These are phyloP conservation scores for Oncopodura yosiiana DNA, from an alignment of 1,140 invertebrate species.

Conservation along the genomic window DNA sequence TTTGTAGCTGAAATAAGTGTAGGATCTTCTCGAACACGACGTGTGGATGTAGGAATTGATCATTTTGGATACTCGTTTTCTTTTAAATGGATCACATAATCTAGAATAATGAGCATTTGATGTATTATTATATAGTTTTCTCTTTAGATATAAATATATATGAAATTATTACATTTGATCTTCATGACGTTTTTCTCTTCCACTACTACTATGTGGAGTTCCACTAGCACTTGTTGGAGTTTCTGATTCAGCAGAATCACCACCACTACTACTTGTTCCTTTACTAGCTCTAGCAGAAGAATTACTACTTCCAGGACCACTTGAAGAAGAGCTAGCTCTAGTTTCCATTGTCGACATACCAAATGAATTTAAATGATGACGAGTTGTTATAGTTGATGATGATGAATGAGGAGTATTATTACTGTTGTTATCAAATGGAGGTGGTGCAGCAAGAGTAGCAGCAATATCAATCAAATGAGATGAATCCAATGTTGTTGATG, in stretches of 20 bases:
- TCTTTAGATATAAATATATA: background rate
- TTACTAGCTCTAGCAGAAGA: too few species aligned
- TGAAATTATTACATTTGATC: background rate
- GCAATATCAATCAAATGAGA: too few species aligned
- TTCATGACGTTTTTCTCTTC: background rate
- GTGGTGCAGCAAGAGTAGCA: constrained; percentile 1
- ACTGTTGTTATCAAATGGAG: background rate
- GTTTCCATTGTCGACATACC: too few species aligned
- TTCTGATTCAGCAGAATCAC: background rate
- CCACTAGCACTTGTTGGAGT: background rate
- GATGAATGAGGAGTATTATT: background rate
- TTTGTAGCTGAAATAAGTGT: constrained; percentile 6
- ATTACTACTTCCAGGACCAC: too few species aligned
- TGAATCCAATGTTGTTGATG: too few species aligned
- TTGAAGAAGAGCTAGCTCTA: too few species aligned
- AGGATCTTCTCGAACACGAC: constrained; percentile 32
- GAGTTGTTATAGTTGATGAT: background rate
- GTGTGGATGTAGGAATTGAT: constrained; percentile 27
- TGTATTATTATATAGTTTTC: background rate
- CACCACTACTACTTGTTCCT: too few species aligned
- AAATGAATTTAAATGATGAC: too few species aligned
- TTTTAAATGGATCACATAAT: constrained; percentile 30
- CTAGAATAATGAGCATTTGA: constrained; percentile 2
- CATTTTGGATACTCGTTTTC: constrained; percentile 32
- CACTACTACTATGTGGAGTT: background rate